phyloP scores from a whole-genome alignment of 2,888 invertebrate genomes.

The Julus scandinavius region DNA sequence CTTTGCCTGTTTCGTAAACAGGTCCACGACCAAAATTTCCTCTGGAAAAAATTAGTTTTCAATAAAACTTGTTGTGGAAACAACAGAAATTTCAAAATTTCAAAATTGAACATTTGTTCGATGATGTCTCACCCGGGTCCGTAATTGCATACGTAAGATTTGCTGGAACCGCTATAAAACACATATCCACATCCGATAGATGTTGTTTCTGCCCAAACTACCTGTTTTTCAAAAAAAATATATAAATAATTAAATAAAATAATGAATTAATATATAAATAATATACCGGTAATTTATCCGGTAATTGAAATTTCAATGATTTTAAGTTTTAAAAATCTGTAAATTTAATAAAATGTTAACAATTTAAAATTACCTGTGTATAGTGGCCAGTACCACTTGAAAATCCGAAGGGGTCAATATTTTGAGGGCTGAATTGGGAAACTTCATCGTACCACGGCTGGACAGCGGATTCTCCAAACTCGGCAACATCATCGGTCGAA shows the following conservation, averaged over 20 bases:
- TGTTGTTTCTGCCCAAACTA: conserved; percentile 43
- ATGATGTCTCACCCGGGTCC: conserved; percentile 71
- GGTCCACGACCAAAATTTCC: conserved; percentile 48
- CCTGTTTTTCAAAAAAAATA: conserved; percentile 66
- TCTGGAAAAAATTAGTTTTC: neutral
- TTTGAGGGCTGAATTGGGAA: conserved; percentile 42
- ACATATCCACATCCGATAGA: conserved; percentile 23
- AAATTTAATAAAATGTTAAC: too few relatives aligned
- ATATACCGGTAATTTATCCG: too few relatives aligned
- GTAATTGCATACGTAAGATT: conserved; percentile 86
- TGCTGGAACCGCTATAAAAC: conserved; percentile 71
- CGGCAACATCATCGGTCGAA: neutral
- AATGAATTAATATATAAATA: conserved; percentile 75
- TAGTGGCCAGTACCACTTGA: conserved; percentile 64
- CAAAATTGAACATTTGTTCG: neutral
- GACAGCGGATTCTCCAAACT: neutral
- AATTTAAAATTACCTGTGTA: conserved; percentile 70
- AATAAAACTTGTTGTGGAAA: neutral
- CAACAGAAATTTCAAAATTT: neutral
- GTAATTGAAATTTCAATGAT: too few relatives aligned
- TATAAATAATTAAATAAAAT: conserved; percentile 78
- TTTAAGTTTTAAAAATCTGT: conserved; percentile 68
- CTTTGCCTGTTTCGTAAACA: conserved; percentile 46
- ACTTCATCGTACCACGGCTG: conserved; percentile 56
- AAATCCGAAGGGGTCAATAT: conserved; percentile 55